Base-by-base conservation (phyloP, 2,888 invertebrate species). In the Ophraella communa region DNA sequence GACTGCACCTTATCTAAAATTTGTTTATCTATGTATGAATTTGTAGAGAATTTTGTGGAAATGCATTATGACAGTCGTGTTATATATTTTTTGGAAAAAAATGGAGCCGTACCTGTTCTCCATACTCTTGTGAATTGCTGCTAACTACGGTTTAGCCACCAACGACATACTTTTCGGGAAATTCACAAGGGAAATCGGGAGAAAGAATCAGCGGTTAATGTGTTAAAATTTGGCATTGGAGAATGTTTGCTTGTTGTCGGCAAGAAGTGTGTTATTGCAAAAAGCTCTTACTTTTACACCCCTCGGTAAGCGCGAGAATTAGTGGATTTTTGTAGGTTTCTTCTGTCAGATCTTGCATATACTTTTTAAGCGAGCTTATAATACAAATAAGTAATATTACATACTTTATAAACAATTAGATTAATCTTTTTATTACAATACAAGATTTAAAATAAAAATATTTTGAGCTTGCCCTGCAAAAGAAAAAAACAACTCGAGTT, bases 61-160 rank as follows among this genome's bases (percentile, higher is more conserved):
- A n/a, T n/a, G n/a, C n/a, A n/a, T n/a, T n/a, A n/a, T n/a, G n/a
- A n/a, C n/a, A n/a, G n/a, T n/a, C n/a, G n/a, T n/a, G n/a, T n/a
- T n/a, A n/a, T n/a, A n/a, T n/a, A n/a, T 17, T 18, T 52, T 52
- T 27, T 39, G 14, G 17, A 17, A 7, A 4, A 7, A 39, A 1
- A 10, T 20, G 23, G 70, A 69, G 71, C 66, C 72, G 72, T 67
- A 68, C 67, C 73, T 70, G 74, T 67, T 65, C 63, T 57, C 68
- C 67, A 66, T 69, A 60, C 61, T 61, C 62, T 51, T 61, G 69
- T 70, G 69, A 70, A 73, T 71, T 70, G 68, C 68, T 64, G 68
- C 69, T 69, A 69, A 69, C 69, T 69, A 67, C 58, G 66, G 69
- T 66, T 69, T 65, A 69, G 66, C 66, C 59, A 58, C 39, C 49